Evolutionary conservation across 2,113 vertebrate species (phyloP).

Genomic region (Gambusia holbrooki): DNA sequence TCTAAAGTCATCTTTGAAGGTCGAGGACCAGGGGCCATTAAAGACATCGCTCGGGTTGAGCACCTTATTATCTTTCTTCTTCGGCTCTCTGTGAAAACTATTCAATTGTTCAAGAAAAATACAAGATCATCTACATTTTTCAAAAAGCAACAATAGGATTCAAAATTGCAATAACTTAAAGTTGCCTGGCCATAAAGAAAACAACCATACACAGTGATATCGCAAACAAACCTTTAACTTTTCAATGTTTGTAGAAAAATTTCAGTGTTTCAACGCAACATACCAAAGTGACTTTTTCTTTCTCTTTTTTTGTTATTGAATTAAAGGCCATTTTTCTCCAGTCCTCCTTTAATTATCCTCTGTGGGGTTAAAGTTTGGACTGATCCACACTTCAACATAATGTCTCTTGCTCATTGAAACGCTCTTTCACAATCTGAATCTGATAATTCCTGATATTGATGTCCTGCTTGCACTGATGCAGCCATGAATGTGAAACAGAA

Average conservation of each 20-base stretch:
- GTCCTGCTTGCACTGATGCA: neutral
- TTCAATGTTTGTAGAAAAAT: no score
- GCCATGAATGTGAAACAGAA: neutral
- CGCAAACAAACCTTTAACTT: no score
- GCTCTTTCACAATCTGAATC: conserved; percentile 5
- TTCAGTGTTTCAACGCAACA: neutral
- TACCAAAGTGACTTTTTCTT: neutral
- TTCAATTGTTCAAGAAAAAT: neutral
- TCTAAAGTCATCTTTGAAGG: conserved; percentile 41
- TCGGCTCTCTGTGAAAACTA: neutral
- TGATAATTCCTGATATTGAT: neutral
- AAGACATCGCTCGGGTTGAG: conserved; percentile 2
- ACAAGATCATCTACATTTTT: neutral
- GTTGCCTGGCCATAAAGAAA: neutral
- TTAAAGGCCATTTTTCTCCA: neutral
- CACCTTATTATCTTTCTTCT: no score
- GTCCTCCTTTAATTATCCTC: neutral
- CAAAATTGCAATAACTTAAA: neutral
- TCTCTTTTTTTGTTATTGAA: neutral
- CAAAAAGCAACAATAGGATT: neutral
- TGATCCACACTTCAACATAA: neutral
- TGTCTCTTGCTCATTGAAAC: neutral
- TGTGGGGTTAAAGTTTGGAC: neutral
- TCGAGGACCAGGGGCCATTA: conserved; percentile 32
- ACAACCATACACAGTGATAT: no score